A percentile compares a stretch with the other conserved stretches of the same genome.
phyloP scores from a whole-genome alignment of 2,797 vertebrate genomes.

The Taeniopygia guttata region DNA sequence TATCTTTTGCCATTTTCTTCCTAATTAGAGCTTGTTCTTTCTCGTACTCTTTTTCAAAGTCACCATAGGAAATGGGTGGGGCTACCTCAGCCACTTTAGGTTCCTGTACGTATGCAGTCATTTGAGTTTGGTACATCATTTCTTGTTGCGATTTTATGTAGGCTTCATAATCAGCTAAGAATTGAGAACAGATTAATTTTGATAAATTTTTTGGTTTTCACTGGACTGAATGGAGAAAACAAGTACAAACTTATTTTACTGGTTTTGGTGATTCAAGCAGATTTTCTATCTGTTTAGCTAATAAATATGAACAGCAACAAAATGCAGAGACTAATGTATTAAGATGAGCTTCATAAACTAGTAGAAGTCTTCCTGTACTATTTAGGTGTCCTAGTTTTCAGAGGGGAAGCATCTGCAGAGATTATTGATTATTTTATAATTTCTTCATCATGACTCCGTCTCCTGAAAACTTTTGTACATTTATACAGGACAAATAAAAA shows the following conservation, averaged over 20 bases:
- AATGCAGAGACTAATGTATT: background rate
- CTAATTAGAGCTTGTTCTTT: constrained; percentile 85
- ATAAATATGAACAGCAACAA: background rate
- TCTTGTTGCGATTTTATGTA: constrained; percentile 87
- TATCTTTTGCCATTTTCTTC: constrained; percentile 87
- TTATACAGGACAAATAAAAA: background rate
- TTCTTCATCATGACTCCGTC: background rate
- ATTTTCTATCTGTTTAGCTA: background rate
- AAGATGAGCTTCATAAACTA: background rate
- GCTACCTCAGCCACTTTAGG: constrained; percentile 82
- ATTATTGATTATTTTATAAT: background rate
- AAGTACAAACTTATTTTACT: background rate
- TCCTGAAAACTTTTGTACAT: background rate
- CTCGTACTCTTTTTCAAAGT: constrained; percentile 89
- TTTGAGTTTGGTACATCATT: constrained; percentile 84
- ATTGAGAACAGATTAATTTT: constrained; percentile 8
- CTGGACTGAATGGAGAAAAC: background rate
- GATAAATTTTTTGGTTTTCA: background rate
- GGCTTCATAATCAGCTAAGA: constrained; percentile 88
- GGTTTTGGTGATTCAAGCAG: background rate
- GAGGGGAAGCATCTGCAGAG: background rate
- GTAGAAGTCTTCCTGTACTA: background rate
- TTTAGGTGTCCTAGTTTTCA: background rate
- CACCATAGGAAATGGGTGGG: constrained; percentile 77
- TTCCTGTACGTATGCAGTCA: constrained; percentile 84